Base-by-base conservation (phyloP, 2,113 vertebrate genomes). In the Myrmophylax atrothorax region DNA sequence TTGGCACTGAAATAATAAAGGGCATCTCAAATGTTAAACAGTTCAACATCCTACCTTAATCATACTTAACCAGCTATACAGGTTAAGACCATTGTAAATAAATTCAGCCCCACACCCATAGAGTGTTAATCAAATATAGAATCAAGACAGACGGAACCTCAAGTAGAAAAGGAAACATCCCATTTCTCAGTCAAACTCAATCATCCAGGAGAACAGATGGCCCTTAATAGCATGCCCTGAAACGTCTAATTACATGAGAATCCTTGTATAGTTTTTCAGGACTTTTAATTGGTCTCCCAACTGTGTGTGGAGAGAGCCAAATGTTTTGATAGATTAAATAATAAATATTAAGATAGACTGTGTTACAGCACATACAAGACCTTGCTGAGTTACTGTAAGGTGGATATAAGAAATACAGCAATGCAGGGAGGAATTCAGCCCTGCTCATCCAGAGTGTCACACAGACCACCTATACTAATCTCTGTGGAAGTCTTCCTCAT, bases 171-270 rank as follows among this genome's bases (percentile, higher is more conserved):
- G 33, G 35, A 94, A 96, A 80, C 64, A 70, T 67, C 74, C 73
- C 2, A 0, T 93, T 96, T 87, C 77, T 89, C 73, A 79, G 74
- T 73, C 5, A 4, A 58, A 73, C 40, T 89, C 83, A 88, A 70
- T 91, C 87, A 95, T 85, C 62, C 82, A 83, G 72, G 85, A 90
- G 90, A 96, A 94, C 94, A 96, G 95, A 96, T 95, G 93, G 94
- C 55, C 74, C 78, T 89, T 91, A 95, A 95, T 79, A 87, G 82
- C 67, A 50, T 90, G 87, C 82, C 90, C 94, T 67, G 74, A 86
- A 97, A 93, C 0, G 0, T 85, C 83, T 90, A 93, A 96, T 96
- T 94, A 77, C 72, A 77, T 29, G 38, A 88, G 59, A 94, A 93
- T 93, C 75, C 93, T 82, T 14, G 29, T 58, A 4, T n/a, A 78